Conservation (phyloP, 2,113 vertebrate species). For the Pseudois nayaur region DNA sequence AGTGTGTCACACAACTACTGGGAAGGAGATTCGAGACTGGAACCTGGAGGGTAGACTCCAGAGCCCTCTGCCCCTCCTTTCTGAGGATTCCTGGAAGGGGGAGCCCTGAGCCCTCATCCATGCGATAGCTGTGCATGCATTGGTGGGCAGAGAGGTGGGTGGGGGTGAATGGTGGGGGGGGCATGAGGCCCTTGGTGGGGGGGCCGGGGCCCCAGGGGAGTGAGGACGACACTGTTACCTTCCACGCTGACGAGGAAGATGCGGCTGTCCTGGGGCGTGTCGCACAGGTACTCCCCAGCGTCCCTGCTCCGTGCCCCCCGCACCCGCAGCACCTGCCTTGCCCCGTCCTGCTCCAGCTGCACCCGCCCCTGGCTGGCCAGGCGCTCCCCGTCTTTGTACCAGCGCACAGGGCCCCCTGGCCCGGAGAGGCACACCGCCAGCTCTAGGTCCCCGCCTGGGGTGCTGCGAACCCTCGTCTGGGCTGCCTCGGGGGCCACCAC, state of each 20-base stretch:
- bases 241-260: slow-evolving; percentile 91
- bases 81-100: neutral
- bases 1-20: neutral
- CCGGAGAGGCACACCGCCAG: slow-evolving; percentile 91
- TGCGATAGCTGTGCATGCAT: neutral
- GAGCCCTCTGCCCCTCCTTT: neutral
- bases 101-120: neutral
- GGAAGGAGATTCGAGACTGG: neutral
- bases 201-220: neutral
- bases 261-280: slow-evolving; percentile 87
- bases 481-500: slow-evolving; percentile 61
- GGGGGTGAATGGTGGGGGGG: neutral
- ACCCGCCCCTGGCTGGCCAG: slow-evolving; percentile 85
- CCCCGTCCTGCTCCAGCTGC: slow-evolving; percentile 87
- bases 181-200: neutral
- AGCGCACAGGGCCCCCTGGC: slow-evolving; percentile 77
- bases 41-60: too few relatives aligned
- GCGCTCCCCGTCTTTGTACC: slow-evolving; percentile 93
- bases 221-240: slow-evolving; percentile 79
- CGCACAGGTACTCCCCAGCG: slow-evolving; percentile 91
- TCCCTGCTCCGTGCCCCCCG: slow-evolving; percentile 84
- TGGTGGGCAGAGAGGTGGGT: neutral
- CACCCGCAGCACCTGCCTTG: slow-evolving; percentile 86
- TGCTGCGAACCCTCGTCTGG: slow-evolving; percentile 60
- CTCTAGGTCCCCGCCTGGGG: slow-evolving; percentile 79